These are phyloP conservation scores for Isoperla grammatica DNA, from an alignment of 2,888 invertebrate genomes.

Conservation along the genomic window DNA sequence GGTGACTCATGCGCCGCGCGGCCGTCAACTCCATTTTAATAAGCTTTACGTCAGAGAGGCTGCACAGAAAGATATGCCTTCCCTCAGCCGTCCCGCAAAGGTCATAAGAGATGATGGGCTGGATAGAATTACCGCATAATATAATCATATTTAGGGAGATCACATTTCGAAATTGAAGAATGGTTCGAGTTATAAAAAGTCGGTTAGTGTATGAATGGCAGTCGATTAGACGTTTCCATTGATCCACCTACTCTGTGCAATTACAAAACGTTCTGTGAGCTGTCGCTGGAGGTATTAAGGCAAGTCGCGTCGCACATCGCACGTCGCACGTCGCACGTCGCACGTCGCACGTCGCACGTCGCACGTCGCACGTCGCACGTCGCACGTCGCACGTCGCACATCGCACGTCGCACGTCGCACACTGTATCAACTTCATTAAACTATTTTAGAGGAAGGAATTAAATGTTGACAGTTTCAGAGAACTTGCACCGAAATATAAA, in stretches of 20 bases:
- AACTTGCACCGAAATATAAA: too few relatives aligned
- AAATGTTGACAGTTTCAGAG: too few relatives aligned
- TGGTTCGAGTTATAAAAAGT: background rate
- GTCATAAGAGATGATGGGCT: background rate
- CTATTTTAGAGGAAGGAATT: background rate
- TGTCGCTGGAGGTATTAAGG: background rate
- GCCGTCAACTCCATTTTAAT: background rate
- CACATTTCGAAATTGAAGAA: conserved; percentile 4
- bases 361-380: background rate
- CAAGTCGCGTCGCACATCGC: background rate
- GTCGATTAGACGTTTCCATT: conserved; percentile 20
- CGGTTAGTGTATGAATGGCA: conserved; percentile 9
- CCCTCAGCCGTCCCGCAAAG: background rate
- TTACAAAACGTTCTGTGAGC: background rate
- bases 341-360: background rate
- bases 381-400: background rate
- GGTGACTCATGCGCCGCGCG: background rate
- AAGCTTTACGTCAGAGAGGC: background rate
- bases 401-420: background rate
- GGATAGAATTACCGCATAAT: background rate
- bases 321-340: background rate
- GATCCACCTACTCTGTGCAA: background rate
- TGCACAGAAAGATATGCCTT: background rate
- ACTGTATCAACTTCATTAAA: background rate
- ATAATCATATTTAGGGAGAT: conserved; percentile 6